A percentile compares a stretch with the other conserved stretches of the same genome.
Conservation (phyloP, 2,797 vertebrate genomes). For the Euphonia xanthogaster region DNA sequence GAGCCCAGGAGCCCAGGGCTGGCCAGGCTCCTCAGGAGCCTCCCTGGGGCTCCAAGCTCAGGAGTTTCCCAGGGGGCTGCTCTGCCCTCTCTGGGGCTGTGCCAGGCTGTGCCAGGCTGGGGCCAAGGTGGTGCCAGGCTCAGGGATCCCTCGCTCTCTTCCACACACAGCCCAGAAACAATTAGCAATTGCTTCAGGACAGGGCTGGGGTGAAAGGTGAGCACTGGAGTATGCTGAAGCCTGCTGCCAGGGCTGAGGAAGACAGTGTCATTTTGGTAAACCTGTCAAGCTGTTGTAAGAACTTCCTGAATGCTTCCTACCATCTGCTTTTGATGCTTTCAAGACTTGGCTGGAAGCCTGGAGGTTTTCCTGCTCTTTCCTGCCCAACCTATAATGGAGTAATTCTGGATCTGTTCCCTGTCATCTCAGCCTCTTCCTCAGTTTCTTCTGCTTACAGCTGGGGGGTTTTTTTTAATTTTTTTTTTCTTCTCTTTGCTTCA, state of each 20-base stretch:
- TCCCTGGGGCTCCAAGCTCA: background rate
- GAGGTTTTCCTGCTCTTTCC: constrained; percentile 79
- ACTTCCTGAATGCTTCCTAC: constrained; percentile 80
- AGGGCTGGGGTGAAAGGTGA: constrained; percentile 54
- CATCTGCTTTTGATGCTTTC: constrained; percentile 79
- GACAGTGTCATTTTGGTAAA: constrained; percentile 65
- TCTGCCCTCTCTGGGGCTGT: background rate
- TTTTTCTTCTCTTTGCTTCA: constrained; percentile 40
- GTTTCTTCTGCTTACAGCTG: constrained; percentile 68
- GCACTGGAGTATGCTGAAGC: constrained; percentile 41
- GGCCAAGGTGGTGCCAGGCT: background rate
- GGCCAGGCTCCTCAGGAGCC: background rate
- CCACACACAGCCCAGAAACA: background rate
- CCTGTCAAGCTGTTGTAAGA: constrained; percentile 73
- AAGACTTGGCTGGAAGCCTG: constrained; percentile 74
- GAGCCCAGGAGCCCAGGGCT: background rate
- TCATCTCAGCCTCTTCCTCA: constrained; percentile 70
- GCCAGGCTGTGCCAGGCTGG: background rate
- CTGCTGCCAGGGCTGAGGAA: constrained; percentile 70
- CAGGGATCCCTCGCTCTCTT: background rate
- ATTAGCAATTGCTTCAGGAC: background rate
- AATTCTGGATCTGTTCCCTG: constrained; percentile 72
- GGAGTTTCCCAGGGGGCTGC: background rate
- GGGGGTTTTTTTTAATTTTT: accelerated
- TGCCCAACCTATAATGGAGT: constrained; percentile 69